Percentiles rank a stretch among this genome's conserved stretches.
phyloP scores from a whole-genome alignment of 2,797 vertebrate species.

The Merluccius polli region DNA sequence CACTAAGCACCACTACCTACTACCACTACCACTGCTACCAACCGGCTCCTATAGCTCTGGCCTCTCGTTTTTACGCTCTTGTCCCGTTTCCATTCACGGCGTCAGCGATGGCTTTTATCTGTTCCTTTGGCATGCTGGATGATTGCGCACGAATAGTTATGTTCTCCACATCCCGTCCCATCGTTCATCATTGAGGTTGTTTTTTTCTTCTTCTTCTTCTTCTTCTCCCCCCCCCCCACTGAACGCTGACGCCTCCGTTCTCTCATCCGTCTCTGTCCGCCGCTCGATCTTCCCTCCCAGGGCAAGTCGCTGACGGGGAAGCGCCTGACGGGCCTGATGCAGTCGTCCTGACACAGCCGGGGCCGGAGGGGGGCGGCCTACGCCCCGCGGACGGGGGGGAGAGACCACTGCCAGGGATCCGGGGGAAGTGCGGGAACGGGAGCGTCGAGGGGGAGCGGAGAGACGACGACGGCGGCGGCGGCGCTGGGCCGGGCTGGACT shows the following conservation, averaged over 20 bases:
- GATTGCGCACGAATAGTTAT: conserved; percentile 20
- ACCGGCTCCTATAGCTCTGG: neutral
- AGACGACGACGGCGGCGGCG: conserved; percentile 33
- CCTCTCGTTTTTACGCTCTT: neutral
- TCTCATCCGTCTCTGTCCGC: neutral
- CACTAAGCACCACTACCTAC: conserved; percentile 31
- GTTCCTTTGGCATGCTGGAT: neutral
- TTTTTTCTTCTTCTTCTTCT: too few species aligned
- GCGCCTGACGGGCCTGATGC: conserved; percentile 94
- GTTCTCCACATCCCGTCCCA: too few species aligned
- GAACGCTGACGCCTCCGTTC: neutral
- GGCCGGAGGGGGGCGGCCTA: conserved; percentile 36
- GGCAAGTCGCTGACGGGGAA: conserved; percentile 93
- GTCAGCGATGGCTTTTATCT: neutral
- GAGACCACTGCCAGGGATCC: conserved; percentile 15
- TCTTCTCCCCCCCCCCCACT: neutral
- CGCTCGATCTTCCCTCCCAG: conserved; percentile 57
- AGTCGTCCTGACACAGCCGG: conserved; percentile 86
- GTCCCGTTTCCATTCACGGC: neutral
- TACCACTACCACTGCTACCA: too few species aligned
- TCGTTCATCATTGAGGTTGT: too few species aligned
- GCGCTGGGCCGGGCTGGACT: conserved; percentile 26
- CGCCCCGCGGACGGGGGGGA: conserved; percentile 34
- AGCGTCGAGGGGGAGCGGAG: conserved; percentile 21
- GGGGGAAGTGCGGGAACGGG: neutral